Evolutionary conservation across 1,140 invertebrate genomes (phyloP).

Genomic region (Sminthurinus signatus): DNA sequence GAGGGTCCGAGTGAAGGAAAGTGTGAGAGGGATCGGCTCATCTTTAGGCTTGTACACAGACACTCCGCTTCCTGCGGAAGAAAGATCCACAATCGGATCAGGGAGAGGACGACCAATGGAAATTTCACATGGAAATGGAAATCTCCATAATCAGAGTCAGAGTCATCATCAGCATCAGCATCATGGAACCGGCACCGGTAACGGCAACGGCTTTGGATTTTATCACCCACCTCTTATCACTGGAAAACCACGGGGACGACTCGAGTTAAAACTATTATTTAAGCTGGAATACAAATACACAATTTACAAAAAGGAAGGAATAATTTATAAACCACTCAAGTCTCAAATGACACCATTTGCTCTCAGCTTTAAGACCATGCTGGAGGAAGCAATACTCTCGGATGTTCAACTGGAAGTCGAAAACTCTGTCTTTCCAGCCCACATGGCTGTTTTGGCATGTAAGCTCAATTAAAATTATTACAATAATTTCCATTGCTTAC

Average conservation of each 20-base stretch:
- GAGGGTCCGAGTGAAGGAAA: too few relatives aligned
- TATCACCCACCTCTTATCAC: not conserved
- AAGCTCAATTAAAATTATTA: not conserved
- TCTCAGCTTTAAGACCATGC: conserved; percentile 1
- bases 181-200: too few relatives aligned
- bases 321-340: not conserved
- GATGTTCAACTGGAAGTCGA: conserved; percentile 23
- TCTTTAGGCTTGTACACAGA: too few relatives aligned
- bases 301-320: not conserved
- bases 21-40: too few relatives aligned
- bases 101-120: too few relatives aligned
- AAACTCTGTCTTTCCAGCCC: conserved; percentile 9
- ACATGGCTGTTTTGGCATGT: conserved; percentile 26
- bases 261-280: conserved; percentile 1
- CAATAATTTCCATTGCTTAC: not conserved
- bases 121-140: too few relatives aligned
- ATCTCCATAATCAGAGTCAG: too few relatives aligned
- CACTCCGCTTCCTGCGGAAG: too few relatives aligned
- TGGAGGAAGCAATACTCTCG: conserved; percentile 12
- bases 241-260: too few relatives aligned
- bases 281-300: conserved; percentile 7
- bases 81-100: too few relatives aligned
- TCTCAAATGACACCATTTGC: not conserved
- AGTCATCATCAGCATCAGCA: too few relatives aligned
- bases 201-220: too few relatives aligned